phyloP scores from a whole-genome alignment of 2,113 vertebrate genomes.

The Corythornis vintsioides region DNA sequence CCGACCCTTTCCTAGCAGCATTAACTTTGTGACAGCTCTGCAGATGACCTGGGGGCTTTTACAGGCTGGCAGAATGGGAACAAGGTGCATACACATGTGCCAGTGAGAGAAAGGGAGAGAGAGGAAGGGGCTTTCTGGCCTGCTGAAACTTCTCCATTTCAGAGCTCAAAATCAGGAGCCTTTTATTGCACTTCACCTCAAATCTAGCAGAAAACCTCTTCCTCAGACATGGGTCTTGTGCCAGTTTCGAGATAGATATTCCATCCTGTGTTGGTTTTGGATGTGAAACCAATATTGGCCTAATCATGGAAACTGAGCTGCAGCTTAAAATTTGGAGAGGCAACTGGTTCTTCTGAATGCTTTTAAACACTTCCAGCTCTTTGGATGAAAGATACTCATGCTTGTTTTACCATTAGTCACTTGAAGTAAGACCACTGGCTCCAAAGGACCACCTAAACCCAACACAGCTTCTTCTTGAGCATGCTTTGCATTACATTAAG shows the following conservation, averaged over 20 bases:
- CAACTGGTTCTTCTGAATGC: neutral
- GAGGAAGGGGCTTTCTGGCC: neutral
- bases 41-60: neutral
- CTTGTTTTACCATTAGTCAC: neutral
- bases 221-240: neutral
- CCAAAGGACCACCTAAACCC: neutral
- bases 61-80: neutral
- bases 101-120: neutral
- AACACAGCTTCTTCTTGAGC: neutral
- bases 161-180: neutral
- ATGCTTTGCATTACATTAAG: neutral
- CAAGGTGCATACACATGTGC: accelerated
- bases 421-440: neutral
- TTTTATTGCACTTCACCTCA: neutral
- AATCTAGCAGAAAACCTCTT: neutral
- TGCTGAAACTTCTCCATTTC: neutral
- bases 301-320: neutral
- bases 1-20: neutral
- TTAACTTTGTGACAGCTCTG: neutral
- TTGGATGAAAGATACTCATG: neutral
- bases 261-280: constrained; percentile 41
- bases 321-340: neutral
- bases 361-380: neutral
- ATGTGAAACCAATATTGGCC: neutral
- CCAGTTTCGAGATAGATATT: neutral